Evolutionary conservation across 2,113 vertebrate genomes (phyloP), one percentile per base, ranked within the genome.

Genomic region (Neodon shergylaensis): DNA sequence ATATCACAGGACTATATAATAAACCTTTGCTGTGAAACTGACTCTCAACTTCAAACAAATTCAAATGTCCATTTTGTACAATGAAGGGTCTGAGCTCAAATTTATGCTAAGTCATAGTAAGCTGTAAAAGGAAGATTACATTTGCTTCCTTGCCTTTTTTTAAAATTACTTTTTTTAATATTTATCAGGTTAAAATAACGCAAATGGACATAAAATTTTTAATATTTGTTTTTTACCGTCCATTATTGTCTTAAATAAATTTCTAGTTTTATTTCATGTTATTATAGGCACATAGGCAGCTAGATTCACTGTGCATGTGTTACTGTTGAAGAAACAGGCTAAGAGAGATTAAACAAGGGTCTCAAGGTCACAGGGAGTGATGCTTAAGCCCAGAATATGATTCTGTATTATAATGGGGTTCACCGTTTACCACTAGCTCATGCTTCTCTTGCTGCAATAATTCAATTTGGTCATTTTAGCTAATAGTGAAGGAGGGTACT

Each of bases 191-290:
- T 92, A 76, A 94, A 90, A 88, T 89, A 77, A 61, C 61, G 84
- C 2, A 44, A 94, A 74, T 58, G n/a, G 47, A n/a, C 6, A 58
- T 39, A 83, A 95, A 44, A 58, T 63, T 70, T 1, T 52, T 88
- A 33, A 49, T 81, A 65, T 77, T 47, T 76, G 66, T 81, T 76
- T 26, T 93, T 92, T 79, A 54, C 10, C 92, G 17, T 19, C 7
- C 26, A 84, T 33, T 28, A 28, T 36, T 44, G 21, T 70, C 49
- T 63, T 94, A 76, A 81, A 66, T 86, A 90, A 86, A 54, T 88
- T 85, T 47, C 11, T 39, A 54, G 36, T 11, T 83, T 94, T 89
- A 88, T 88, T 94, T 94, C 79, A 78, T 65, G 70, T 91, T 76
- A 42, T 11, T 74, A 52, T 82, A 63, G 73, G 28, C 82, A 21